Base-by-base conservation (phyloP, 53 echinoderm and acorn worm species). In the Henricia sp. region DNA sequence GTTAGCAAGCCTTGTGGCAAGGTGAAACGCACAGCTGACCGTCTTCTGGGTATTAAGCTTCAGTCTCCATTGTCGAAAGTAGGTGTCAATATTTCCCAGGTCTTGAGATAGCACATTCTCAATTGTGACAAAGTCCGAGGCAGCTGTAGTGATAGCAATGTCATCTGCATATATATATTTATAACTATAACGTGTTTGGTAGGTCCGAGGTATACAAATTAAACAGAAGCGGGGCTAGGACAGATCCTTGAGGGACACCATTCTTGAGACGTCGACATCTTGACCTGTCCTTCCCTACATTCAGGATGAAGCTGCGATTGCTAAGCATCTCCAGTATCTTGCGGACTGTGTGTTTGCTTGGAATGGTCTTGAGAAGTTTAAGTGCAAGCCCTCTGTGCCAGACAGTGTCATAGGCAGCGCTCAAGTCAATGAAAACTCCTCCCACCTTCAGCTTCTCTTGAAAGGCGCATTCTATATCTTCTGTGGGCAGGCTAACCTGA, bases 121-220 rank as follows among this genome's bases (percentile, higher is more conserved):
- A 9, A 44, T 23, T 14, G 50, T 13, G 44, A 44, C 50, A 25
- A 71, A 71, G 28, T 43, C 42, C 16, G 42, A 20, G 28, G 42
- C 1, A 14, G 19, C 71, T 43, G 26, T 6, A 9, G 44, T 27
- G n/a, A 25, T 30, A 35, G 68, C 68, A 8, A 37, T 17, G 68
- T 68, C 68, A 24, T 58, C 59, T 58, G 59, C 59, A 33, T 71
- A 46, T 6, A 30, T 27, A 26, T 71, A 71, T 48, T 71, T 43
- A 43, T 1, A 14, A 4, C 50, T 44, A 32, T 66, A 29, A 8
- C 67, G 30, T 26, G n/a, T 66, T 66, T 16, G 38, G 67, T 34
- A 66, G 26, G n/a, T 66, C 20, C 5, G 67, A 66, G 38, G 32
- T 34, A 66, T 33, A 66, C 30, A 26, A 29, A 34, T 66, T 66